These are phyloP conservation scores for Narcine bancroftii DNA, from an alignment of 2,113 vertebrate species.

Conservation along the genomic window DNA sequence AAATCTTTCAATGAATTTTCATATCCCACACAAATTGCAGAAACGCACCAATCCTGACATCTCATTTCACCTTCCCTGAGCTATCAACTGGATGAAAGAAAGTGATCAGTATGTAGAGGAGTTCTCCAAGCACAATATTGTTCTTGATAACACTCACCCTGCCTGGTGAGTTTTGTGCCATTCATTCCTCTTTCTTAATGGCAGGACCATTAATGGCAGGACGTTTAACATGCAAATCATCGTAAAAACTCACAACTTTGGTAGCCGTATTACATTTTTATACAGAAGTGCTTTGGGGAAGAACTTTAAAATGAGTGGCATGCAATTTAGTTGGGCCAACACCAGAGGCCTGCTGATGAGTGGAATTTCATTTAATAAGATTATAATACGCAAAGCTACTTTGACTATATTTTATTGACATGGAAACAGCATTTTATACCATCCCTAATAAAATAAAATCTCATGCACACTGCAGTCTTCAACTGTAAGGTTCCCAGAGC, in stretches of 20 bases:
- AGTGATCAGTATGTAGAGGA: neutral
- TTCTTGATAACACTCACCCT: neutral
- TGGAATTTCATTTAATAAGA: no score
- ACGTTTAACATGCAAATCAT: neutral
- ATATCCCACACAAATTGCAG: neutral
- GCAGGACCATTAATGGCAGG: no score
- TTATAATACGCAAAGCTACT: no score
- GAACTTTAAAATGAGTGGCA: neutral
- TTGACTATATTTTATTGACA: no score
- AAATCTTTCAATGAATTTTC: neutral
- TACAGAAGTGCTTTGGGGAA: neutral
- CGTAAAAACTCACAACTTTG: neutral
- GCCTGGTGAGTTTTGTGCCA: no score
- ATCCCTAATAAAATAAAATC: no score
- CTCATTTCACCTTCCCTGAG: neutral
- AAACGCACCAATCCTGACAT: neutral
- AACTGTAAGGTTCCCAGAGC: no score
- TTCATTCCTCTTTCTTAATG: no score
- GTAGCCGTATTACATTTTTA: neutral
- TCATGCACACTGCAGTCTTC: no score
- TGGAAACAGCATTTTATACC: no score
- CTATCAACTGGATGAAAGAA: neutral
- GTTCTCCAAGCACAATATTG: neutral
- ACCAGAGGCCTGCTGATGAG: neutral
- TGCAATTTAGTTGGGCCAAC: neutral